Conservation (phyloP, 2,113 vertebrate genomes). For the Pao palembangensis region DNA sequence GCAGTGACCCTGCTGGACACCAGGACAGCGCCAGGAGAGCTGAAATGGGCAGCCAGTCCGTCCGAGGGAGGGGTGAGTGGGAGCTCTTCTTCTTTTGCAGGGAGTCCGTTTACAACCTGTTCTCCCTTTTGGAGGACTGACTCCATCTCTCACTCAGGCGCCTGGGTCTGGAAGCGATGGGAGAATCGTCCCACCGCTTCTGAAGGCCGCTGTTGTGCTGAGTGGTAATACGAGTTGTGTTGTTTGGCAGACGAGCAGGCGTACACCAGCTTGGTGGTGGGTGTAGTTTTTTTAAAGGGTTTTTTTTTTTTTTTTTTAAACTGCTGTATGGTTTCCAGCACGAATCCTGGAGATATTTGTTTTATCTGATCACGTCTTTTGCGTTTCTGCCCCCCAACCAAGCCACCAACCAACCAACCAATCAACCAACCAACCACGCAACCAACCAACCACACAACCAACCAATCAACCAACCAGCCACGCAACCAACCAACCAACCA, state of each 20-base stretch:
- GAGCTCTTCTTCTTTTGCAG: constrained; percentile 28
- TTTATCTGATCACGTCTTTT: constrained; percentile 31
- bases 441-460: too few relatives aligned
- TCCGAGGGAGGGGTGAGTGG: constrained; percentile 97
- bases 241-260: constrained; percentile 55
- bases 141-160: constrained; percentile 15
- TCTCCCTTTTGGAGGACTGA: constrained; percentile 42
- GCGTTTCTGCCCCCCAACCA: constrained; percentile 23
- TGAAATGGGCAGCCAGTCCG: constrained; percentile 96
- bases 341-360: constrained; percentile 41
- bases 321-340: constrained; percentile 50
- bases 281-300: constrained; percentile 55
- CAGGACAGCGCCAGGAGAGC: constrained; percentile 93
- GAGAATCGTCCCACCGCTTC: constrained; percentile 67
- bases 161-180: constrained; percentile 52
- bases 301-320: constrained; percentile 41
- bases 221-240: constrained; percentile 69
- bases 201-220: constrained; percentile 67
- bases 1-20: constrained; percentile 96
- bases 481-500: too few relatives aligned
- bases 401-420: too few relatives aligned
- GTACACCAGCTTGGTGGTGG: constrained; percentile 70
- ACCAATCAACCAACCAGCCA: too few relatives aligned
- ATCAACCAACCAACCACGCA: too few relatives aligned
- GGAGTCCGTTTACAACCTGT: constrained; percentile 56